Evolutionary conservation across 1,140 invertebrate species (phyloP), one percentile per base, ranked within the genome.

Genomic region (Diorhabda sublineata): DNA sequence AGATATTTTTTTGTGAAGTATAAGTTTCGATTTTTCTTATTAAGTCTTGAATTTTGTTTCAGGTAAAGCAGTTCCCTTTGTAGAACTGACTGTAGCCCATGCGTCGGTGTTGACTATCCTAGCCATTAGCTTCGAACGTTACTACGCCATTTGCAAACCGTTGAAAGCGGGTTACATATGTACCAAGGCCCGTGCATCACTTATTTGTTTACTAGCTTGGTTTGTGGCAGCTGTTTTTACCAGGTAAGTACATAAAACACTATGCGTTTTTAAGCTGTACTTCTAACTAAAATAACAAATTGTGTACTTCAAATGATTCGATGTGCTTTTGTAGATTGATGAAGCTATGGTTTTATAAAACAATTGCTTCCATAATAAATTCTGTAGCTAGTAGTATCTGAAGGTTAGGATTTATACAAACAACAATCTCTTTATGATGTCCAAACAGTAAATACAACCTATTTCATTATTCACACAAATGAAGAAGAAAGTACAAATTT

Each of bases 111-210:
- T 97, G 43, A 98, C 95, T 8, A 97, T 98, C 71, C 83, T 98
- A 74, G 95, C 95, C 59, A 94, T 95, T 75, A 93, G 93, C 80
- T 93, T 97, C 79, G 96, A 98, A 80, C 85, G 96, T 4, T 98
- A 97, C 83, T 96, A 96, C 82, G 95, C 95, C 43, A 97, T 98
- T 76, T 97, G 94, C 81, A 89, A 95, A 75, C 96, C 95, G 0
- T 82, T 98, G 58, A 88, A 92, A 75, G 94, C 93, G 0, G 91
- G 92, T 73, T 95, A 95, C 81, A 92, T 94, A 9, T 96, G 94
- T 79, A 96, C 94, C 3, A 94, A 94, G 81, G 88, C 92, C 2
- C 85, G 93, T 68, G 93, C 94, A 0, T 87, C 92, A 3, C 83
- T 93, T 59, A 91, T 96, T 62, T 95, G 95, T 75, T 82, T 91